Conservation (phyloP, 2,797 vertebrate species). For the Anomalospiza imberbis region DNA sequence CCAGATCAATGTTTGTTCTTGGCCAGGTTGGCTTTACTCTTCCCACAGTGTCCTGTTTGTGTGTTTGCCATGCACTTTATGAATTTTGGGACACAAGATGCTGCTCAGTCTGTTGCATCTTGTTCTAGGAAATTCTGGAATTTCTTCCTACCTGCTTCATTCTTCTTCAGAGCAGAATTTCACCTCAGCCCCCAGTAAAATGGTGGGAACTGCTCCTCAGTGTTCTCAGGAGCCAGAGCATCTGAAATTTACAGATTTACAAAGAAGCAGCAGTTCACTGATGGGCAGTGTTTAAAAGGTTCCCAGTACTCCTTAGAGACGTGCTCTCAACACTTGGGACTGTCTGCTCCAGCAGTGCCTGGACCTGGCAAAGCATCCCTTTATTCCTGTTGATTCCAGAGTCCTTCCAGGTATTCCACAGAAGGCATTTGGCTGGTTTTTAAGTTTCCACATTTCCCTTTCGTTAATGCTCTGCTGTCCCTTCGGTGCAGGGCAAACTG, state of each 20-base stretch:
- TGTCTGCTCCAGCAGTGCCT: not conserved
- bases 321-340: no score
- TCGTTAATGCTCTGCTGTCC: not conserved
- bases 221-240: not conserved
- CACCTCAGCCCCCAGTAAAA: not conserved
- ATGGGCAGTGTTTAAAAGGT: not conserved
- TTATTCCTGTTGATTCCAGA: not conserved
- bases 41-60: not conserved
- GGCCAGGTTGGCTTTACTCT: not conserved
- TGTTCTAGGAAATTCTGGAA: not conserved
- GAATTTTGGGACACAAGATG: not conserved
- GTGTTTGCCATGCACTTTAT: not conserved
- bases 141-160: not conserved
- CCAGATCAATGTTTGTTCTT: not conserved
- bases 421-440: not conserved
- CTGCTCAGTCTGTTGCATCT: not conserved
- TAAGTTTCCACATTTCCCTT: not conserved
- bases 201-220: no score
- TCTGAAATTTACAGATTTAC: not conserved
- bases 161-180: not conserved
- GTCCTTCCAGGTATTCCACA: not conserved
- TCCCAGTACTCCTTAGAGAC: not conserved
- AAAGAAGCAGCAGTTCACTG: not conserved
- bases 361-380: not conserved
- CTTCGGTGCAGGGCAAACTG: not conserved